These are phyloP conservation scores for Pycnomerus fuliginosus DNA, from an alignment of 2,888 invertebrate genomes.

Conservation along the genomic window DNA sequence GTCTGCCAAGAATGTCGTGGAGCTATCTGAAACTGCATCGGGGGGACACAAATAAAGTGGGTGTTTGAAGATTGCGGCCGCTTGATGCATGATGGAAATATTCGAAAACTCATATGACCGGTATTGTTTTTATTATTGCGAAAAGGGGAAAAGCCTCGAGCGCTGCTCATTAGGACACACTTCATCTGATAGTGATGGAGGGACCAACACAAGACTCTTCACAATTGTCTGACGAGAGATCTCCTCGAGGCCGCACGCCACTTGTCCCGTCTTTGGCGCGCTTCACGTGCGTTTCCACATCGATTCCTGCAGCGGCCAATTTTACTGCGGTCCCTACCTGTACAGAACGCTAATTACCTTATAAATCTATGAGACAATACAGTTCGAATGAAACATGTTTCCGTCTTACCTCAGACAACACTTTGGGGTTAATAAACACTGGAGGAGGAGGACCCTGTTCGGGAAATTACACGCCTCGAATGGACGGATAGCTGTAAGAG, in stretches of 20 bases:
- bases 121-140: conserved; percentile 9
- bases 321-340: conserved; percentile 1
- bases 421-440: too few relatives aligned
- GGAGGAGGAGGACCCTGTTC: too few relatives aligned
- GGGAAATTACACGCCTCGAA: too few relatives aligned
- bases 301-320: conserved; percentile 8
- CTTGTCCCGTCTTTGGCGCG: conserved; percentile 14
- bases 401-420: too few relatives aligned
- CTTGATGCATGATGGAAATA: too few relatives aligned
- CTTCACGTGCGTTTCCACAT: conserved; percentile 9
- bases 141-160: conserved; percentile 35
- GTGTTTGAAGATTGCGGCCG: too few relatives aligned
- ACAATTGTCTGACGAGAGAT: conserved; percentile 45
- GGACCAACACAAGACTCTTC: conserved; percentile 33
- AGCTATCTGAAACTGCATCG: conserved; percentile 24
- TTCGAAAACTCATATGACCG: too few relatives aligned
- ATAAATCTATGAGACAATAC: conserved; percentile 14
- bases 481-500: too few relatives aligned
- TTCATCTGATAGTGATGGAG: conserved; percentile 39
- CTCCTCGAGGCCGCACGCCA: conserved; percentile 26
- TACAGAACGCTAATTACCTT: conserved; percentile 8
- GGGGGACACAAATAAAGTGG: conserved; percentile 21
- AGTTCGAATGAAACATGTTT: conserved; percentile 5
- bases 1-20: conserved; percentile 40
- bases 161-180: conserved; percentile 48